phyloP scores from a whole-genome alignment of 2,113 vertebrate genomes.

The Helogale parvula region DNA sequence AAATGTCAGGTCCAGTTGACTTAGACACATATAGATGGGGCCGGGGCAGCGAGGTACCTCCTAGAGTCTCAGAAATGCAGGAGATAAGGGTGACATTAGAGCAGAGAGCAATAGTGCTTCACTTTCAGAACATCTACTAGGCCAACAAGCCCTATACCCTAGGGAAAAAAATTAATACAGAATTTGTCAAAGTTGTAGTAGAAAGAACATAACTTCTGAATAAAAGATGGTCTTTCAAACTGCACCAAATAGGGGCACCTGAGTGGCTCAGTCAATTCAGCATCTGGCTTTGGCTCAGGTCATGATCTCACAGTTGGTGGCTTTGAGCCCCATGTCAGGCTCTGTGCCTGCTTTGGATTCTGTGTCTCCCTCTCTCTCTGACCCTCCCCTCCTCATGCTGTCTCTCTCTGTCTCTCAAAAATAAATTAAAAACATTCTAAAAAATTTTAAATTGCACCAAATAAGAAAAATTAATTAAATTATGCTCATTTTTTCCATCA shows the following conservation, averaged over 20 bases:
- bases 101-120: neutral
- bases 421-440: too few species aligned
- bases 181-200: neutral
- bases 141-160: neutral
- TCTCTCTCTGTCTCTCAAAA: too few species aligned
- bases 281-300: too few species aligned
- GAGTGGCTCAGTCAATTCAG: too few species aligned
- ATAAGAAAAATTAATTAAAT: constrained; percentile 23
- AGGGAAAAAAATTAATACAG: constrained; percentile 5
- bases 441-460: neutral
- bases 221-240: neutral
- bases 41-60: neutral
- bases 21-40: neutral
- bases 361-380: too few species aligned
- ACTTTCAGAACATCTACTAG: neutral
- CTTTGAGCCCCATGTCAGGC: too few species aligned
- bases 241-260: neutral
- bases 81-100: neutral
- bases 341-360: too few species aligned
- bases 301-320: too few species aligned
- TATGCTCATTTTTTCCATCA: neutral
- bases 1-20: neutral
- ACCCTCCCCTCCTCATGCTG: too few species aligned
- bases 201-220: neutral
- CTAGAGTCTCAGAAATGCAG: neutral